Evolutionary conservation across 2,888 invertebrate genomes (phyloP).

Genomic region (Teleogryllus oceanicus): DNA sequence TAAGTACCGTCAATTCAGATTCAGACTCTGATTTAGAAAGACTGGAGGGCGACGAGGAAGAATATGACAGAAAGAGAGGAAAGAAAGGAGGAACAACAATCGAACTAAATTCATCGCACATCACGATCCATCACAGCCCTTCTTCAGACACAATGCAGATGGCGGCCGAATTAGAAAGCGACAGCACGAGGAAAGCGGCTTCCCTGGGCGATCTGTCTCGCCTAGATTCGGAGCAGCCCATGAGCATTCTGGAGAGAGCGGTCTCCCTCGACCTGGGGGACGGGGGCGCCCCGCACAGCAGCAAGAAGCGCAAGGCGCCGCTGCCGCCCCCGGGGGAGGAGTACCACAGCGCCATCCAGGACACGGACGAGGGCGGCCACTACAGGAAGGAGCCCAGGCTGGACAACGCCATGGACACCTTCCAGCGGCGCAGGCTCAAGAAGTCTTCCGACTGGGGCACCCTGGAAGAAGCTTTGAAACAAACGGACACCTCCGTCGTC

Average conservation of each 20-base stretch:
- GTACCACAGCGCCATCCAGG: constrained; percentile 42
- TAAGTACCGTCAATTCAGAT: constrained; percentile 39
- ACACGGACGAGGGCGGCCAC: constrained; percentile 45
- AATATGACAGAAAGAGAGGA: constrained; percentile 22
- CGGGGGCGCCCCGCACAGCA: constrained; percentile 40
- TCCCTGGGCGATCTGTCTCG: constrained; percentile 75
- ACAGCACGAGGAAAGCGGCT: constrained; percentile 68
- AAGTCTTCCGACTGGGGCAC: constrained; percentile 74
- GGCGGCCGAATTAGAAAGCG: constrained; percentile 47
- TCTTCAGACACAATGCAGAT: constrained; percentile 27
- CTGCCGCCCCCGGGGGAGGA: constrained; percentile 45
- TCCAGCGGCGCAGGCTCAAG: constrained; percentile 65
- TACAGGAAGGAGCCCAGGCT: constrained; percentile 43
- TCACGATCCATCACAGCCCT: constrained; percentile 65
- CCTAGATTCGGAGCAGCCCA: constrained; percentile 51
- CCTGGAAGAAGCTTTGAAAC: constrained; percentile 61
- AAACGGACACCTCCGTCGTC: constrained; percentile 19
- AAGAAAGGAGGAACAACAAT: constrained; percentile 58
- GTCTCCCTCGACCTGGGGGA: constrained; percentile 73
- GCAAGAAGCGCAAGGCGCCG: constrained; percentile 65
- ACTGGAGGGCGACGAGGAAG: constrained; percentile 27
- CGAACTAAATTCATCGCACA: constrained; percentile 69
- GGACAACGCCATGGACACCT: constrained; percentile 57
- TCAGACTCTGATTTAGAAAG: constrained; percentile 49
- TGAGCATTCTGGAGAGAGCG: constrained; percentile 59